Evolutionary conservation across 2,113 vertebrate species (phyloP).

Genomic region (Benitochromis conjunctus): DNA sequence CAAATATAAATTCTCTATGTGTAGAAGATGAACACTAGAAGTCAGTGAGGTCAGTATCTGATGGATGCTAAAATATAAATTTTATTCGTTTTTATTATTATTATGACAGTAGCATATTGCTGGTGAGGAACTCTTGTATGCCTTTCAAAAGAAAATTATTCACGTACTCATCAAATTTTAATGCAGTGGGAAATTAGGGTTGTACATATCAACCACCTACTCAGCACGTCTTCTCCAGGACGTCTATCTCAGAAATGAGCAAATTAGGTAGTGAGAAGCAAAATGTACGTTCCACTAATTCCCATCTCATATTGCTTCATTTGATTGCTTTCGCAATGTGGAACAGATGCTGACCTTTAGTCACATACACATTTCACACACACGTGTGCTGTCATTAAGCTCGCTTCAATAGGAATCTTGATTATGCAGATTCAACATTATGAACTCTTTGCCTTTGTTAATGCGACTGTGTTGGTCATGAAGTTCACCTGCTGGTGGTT

Average conservation of each 20-base stretch:
- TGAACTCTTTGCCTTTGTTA: background rate
- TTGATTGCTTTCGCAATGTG: conserved; percentile 14
- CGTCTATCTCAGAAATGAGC: background rate
- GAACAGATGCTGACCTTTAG: background rate
- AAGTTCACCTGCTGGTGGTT: background rate
- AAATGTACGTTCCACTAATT: conserved; percentile 2
- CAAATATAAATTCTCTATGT: background rate
- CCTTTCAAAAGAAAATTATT: background rate
- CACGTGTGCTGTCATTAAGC: background rate
- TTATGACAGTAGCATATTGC: background rate
- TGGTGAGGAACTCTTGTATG: background rate
- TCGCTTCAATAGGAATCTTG: background rate
- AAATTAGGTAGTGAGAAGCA: background rate
- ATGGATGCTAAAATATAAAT: background rate
- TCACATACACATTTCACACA: background rate
- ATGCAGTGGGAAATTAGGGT: conserved; percentile 25
- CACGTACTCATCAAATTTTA: conserved; percentile 14
- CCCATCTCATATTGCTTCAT: background rate
- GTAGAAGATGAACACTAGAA: background rate
- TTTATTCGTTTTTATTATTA: background rate
- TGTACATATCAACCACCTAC: background rate
- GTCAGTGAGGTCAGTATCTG: background rate
- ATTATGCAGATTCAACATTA: background rate
- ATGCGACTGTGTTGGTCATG: background rate
- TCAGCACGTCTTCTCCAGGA: background rate